A percentile compares a stretch with the other conserved stretches of the same genome.
Evolutionary conservation across 2,113 vertebrate species (phyloP).

Genomic region (Catharus fuscescens): DNA sequence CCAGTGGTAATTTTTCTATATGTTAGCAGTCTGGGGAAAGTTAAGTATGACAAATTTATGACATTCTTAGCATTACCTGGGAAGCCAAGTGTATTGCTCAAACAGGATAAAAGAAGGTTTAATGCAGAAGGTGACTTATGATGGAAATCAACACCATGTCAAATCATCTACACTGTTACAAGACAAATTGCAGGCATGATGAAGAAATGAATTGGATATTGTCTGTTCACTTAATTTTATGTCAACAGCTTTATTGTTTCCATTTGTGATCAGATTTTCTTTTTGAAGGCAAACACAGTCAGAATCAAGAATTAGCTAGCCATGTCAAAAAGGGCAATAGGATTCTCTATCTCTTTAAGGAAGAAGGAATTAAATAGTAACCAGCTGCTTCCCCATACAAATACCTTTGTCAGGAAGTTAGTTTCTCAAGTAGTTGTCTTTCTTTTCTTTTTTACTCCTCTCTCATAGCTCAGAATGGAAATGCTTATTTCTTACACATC

Average conservation of each 20-base stretch:
- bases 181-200: background rate
- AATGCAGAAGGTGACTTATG: background rate
- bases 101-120: background rate
- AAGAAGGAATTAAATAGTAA: background rate
- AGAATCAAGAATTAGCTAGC: background rate
- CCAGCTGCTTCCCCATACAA: background rate
- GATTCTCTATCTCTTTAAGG: background rate
- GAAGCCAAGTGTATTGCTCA: background rate
- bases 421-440: background rate
- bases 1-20: background rate
- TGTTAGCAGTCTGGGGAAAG: background rate
- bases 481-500: background rate
- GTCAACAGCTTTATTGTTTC: background rate
- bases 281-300: background rate
- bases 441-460: background rate
- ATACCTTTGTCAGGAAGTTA: background rate
- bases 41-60: background rate
- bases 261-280: background rate
- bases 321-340: background rate
- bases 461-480: background rate
- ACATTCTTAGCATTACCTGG: background rate
- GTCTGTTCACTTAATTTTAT: background rate
- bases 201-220: background rate
- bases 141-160: background rate
- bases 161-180: background rate